Conservation (phyloP, 2,888 invertebrate species). For the Sarcophaga rosellei region DNA sequence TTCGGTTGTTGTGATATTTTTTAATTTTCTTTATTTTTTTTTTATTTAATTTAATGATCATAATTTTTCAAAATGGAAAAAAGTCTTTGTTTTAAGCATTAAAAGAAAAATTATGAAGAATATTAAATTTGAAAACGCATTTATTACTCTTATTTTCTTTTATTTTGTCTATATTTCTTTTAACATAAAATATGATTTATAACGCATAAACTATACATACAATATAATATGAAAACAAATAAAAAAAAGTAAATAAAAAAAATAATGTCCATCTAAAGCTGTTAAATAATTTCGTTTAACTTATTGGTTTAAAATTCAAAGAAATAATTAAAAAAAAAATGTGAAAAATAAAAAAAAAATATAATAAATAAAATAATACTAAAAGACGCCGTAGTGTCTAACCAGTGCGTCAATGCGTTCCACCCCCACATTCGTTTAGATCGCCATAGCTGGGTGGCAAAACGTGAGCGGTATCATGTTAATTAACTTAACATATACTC, state of each 20-base stretch:
- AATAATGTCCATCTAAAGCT: conserved; percentile 17
- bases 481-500: not conserved
- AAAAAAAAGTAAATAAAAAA: conserved; percentile 1
- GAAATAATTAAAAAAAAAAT: conserved; percentile 19
- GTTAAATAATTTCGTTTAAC: not conserved
- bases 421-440: conserved; percentile 35
- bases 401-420: conserved; percentile 61
- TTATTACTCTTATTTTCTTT: conserved; percentile 2
- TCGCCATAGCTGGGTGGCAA: not conserved
- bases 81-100: conserved; percentile 13
- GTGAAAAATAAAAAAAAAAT: conserved; percentile 22
- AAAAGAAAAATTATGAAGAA: not conserved
- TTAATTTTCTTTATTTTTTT: not conserved
- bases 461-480: conserved; percentile 16
- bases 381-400: conserved; percentile 63
- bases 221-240: no score
- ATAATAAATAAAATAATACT: conserved; percentile 35
- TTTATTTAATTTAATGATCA: conserved; percentile 21
- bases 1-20: no score
- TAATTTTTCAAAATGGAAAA: conserved; percentile 21
- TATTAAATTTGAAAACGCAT: conserved; percentile 22
- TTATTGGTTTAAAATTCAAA: not conserved
- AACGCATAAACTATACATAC: conserved; percentile 11
- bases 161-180: conserved; percentile 5
- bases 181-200: not conserved